Conservation (phyloP, 2,797 vertebrate species). For the Gymnothorax javanicus region DNA sequence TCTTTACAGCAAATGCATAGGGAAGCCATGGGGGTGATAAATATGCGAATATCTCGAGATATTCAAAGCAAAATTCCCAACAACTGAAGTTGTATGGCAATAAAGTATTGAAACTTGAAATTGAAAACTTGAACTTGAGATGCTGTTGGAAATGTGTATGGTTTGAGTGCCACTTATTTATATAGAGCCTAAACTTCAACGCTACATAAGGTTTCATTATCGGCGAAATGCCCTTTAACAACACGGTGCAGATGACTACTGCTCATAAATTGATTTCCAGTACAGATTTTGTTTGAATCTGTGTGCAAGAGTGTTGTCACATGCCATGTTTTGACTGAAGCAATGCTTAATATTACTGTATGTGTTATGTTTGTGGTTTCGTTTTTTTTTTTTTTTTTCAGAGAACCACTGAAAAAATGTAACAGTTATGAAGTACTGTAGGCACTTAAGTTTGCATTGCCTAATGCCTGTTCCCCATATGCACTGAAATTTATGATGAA, state of each 20-base stretch:
- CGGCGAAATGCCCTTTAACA: background rate
- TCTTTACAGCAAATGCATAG: no score
- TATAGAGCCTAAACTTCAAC: no score
- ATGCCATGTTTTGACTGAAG: background rate
- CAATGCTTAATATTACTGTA: background rate
- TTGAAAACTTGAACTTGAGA: no score
- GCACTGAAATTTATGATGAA: background rate
- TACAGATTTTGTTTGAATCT: slow-evolving; percentile 5
- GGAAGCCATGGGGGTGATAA: no score
- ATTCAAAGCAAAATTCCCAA: no score
- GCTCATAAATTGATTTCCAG: background rate
- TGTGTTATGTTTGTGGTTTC: background rate
- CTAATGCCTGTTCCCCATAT: background rate
- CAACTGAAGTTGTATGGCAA: no score
- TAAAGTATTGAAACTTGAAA: no score
- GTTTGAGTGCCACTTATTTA: no score
- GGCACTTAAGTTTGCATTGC: background rate
- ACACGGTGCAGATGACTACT: background rate
- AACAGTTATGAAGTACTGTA: background rate
- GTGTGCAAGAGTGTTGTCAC: background rate
- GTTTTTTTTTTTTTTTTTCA: background rate
- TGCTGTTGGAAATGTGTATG: no score
- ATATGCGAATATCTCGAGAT: no score
- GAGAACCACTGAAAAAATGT: background rate
- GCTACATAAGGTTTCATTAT: no score